Evolutionary conservation across 1,140 invertebrate genomes (phyloP).

Genomic region (Drepana arcuata): DNA sequence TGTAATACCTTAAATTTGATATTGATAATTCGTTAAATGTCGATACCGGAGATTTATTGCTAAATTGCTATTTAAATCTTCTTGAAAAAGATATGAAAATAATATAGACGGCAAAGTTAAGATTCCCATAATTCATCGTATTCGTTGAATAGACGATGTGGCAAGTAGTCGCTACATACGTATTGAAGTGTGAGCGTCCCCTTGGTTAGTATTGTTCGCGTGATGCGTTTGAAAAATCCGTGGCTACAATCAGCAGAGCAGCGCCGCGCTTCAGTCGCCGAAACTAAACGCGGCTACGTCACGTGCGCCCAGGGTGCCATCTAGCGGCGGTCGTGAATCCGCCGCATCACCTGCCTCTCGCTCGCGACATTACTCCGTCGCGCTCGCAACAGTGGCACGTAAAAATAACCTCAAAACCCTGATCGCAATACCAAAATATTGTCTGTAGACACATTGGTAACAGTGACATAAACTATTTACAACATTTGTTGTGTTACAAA

Average conservation of each 20-base stretch:
- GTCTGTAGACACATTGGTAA: slow-evolving; percentile 29
- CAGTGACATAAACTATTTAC: slow-evolving; percentile 36
- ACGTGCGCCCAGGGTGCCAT: slow-evolving; percentile 37
- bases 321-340: slow-evolving; percentile 27
- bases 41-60: no score
- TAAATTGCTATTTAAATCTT: no score
- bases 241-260: slow-evolving; percentile 60
- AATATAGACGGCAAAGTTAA: no score
- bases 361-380: slow-evolving; percentile 54
- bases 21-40: no score
- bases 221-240: slow-evolving; percentile 64
- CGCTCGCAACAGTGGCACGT: slow-evolving; percentile 62
- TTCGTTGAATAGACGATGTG: no score
- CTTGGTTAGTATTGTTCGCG: slow-evolving; percentile 40
- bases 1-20: no score
- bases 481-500: slow-evolving; percentile 24
- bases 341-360: slow-evolving; percentile 43
- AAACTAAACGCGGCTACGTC: slow-evolving; percentile 42
- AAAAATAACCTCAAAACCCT: slow-evolving; percentile 65
- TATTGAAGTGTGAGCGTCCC: slow-evolving; percentile 40
- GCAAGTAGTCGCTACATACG: no score
- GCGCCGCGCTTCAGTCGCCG: slow-evolving; percentile 59
- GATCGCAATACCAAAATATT: slow-evolving; percentile 49
- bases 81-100: no score
- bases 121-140: no score